phyloP scores from a whole-genome alignment of 92 coral and sea anemone species.

The Muricea muricata region DNA sequence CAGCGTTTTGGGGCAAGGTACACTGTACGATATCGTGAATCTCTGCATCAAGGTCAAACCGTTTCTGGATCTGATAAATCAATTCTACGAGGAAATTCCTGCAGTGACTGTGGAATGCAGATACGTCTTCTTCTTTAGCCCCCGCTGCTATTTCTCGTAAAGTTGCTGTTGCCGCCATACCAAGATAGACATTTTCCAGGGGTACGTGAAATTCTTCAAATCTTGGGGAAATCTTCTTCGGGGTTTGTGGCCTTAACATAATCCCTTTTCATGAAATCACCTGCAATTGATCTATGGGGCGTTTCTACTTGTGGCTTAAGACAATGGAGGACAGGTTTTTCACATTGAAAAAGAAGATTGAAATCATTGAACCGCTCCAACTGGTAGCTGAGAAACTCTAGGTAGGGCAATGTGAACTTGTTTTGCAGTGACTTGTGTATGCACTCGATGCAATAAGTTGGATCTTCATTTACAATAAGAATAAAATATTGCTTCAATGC shows the following conservation, averaged over 20 bases:
- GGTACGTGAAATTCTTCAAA: not conserved
- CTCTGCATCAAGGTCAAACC: not conserved
- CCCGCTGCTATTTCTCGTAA: not conserved
- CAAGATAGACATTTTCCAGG: slow-evolving; percentile 2
- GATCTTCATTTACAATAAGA: slow-evolving; percentile 48
- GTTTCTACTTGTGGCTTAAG: slow-evolving; percentile 17
- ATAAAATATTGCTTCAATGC: slow-evolving; percentile 54
- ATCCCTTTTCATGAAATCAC: slow-evolving; percentile 28
- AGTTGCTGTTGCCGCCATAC: not conserved
- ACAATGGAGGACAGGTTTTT: slow-evolving; percentile 61
- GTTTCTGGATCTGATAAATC: not conserved
- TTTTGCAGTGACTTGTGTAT: slow-evolving; percentile 41
- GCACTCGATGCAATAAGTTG: slow-evolving; percentile 51
- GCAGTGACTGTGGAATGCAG: not conserved
- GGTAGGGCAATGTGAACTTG: slow-evolving; percentile 59
- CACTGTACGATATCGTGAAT: not conserved
- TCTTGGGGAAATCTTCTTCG: slow-evolving; percentile 6
- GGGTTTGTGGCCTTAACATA: slow-evolving; percentile 12
- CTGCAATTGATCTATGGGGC: slow-evolving; percentile 9
- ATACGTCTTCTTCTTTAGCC: not conserved
- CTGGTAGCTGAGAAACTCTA: slow-evolving; percentile 66
- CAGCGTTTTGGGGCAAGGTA: not conserved
- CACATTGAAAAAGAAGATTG: slow-evolving; percentile 61
- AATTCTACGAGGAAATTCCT: not conserved
- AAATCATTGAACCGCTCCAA: slow-evolving; percentile 60